A percentile compares a stretch with the other conserved stretches of the same genome.
Conservation (phyloP, 2,113 vertebrate species). For the Speoplatyrhinus poulsoni region DNA sequence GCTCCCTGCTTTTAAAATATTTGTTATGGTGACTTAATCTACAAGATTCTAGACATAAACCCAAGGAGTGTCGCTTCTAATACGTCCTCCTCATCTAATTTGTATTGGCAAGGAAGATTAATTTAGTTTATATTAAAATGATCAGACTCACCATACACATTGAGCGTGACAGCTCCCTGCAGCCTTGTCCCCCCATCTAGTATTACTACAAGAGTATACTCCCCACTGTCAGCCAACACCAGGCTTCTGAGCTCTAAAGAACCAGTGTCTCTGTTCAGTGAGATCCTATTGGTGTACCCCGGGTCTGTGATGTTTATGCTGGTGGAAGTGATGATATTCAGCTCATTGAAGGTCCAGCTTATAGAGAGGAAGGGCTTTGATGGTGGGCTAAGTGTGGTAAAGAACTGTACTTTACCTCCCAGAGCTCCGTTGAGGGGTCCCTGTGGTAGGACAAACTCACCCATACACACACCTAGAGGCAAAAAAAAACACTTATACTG, state of each 20-base stretch:
- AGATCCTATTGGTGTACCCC: slow-evolving; percentile 35
- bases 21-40: too few relatives aligned
- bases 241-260: slow-evolving; percentile 62
- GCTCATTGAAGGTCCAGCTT: slow-evolving; percentile 58
- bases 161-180: slow-evolving; percentile 31
- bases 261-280: slow-evolving; percentile 56
- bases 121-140: too few relatives aligned
- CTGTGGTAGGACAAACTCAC: slow-evolving; percentile 35
- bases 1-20: too few relatives aligned
- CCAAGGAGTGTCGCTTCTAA: too few relatives aligned
- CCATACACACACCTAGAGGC: slow-evolving; percentile 32
- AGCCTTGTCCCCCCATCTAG: slow-evolving; percentile 25
- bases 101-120: too few relatives aligned
- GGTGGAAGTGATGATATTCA: slow-evolving; percentile 47
- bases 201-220: slow-evolving; percentile 51
- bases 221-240: slow-evolving; percentile 50
- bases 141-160: slow-evolving; percentile 55
- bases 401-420: slow-evolving; percentile 44
- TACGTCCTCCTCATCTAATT: too few relatives aligned
- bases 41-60: too few relatives aligned
- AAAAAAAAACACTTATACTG: background rate
- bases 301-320: background rate
- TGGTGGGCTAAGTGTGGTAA: slow-evolving; percentile 35
- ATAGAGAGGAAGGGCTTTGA: slow-evolving; percentile 35
- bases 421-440: slow-evolving; percentile 54